Evolutionary conservation across 2,888 invertebrate genomes (phyloP), one percentile per base, ranked within the genome.

Genomic region (Branchipolynoe longqiensis): DNA sequence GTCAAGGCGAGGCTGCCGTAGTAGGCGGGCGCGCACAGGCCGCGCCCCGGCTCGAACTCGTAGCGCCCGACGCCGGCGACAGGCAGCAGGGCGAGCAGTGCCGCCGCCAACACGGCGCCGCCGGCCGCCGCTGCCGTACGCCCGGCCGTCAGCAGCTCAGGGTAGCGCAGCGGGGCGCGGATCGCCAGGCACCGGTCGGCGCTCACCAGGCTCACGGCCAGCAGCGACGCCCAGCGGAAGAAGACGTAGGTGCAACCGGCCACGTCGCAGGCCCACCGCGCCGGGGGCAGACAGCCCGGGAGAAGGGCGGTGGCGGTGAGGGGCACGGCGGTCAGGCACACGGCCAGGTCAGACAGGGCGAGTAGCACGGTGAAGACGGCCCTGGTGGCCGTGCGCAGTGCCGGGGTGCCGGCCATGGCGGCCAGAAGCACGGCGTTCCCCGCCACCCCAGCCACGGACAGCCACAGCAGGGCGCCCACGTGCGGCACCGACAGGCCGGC

Each of bases 101-200:
- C 28, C 1, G 36, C 74, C n/a, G 25, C 22, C 25, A 74, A 18
- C 25, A 40, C 33, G 8, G 62, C 25, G 0, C 56, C 14, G 6
- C 22, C 54, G 25, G 58, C 40, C 14, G 25, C 40, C 3, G 28
- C 58, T 0, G 38, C 31, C 2, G 78, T 59, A 8, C 73, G 58
- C 28, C 25, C 14, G 41, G 1, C 25, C 4, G 84, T 84, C 4
- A 74, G 0, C 4, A 78, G 69, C 33, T 40, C 58, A 1, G 36
- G 25, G 78, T 84, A 84, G 28, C 58, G 28, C 1, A 84, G 58
- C 0, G 84, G 41, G n/a, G 38, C 40, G 8, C 74, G 25, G 12
- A 84, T 78, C 8, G 84, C 74, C 33, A 84, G 14, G 40, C 84
- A 84, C 2, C 84, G 56, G 58, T 84, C 84, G 6, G 33, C 38